Conservation (phyloP, 92 coral and sea anemone genomes). For the Zoanthus gigantus region DNA sequence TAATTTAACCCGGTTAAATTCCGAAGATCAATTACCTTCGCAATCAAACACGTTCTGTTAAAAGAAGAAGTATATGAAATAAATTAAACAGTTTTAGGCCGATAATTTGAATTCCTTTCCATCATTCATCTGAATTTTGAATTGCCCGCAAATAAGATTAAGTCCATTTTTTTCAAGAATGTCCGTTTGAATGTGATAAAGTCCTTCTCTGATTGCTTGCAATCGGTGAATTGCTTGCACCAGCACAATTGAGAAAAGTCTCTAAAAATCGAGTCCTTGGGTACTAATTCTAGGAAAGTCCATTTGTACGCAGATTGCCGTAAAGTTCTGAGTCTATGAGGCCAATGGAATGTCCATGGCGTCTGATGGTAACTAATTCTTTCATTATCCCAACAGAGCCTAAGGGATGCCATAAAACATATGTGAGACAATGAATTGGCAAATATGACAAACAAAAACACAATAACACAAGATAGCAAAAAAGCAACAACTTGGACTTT, state of each 20-base stretch:
- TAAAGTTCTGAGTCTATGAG: slow-evolving; percentile 45
- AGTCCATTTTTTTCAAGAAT: slow-evolving; percentile 34
- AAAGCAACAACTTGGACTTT: slow-evolving; percentile 23
- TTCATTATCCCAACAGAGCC: slow-evolving; percentile 68
- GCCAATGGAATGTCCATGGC: slow-evolving; percentile 57
- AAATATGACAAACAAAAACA: slow-evolving; percentile 33
- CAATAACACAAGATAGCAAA: slow-evolving; percentile 19
- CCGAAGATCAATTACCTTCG: slow-evolving; percentile 1
- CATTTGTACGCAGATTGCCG: slow-evolving; percentile 43
- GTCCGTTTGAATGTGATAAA: slow-evolving; percentile 46
- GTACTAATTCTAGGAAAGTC: slow-evolving; percentile 43
- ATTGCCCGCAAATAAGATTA: slow-evolving; percentile 37
- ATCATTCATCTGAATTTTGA: slow-evolving; percentile 34
- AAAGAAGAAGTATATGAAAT: not conserved
- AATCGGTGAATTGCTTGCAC: slow-evolving; percentile 49
- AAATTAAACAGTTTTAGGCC: slow-evolving; percentile 23
- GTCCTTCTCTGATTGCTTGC: slow-evolving; percentile 38
- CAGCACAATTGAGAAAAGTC: slow-evolving; percentile 39
- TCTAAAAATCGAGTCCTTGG: slow-evolving; percentile 42
- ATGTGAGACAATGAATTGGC: slow-evolving; percentile 46
- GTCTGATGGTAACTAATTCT: slow-evolving; percentile 53
- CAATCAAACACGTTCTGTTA: slow-evolving; percentile 2
- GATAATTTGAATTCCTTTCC: slow-evolving; percentile 28
- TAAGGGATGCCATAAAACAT: slow-evolving; percentile 69
- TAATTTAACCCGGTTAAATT: slow-evolving; percentile 1